These are phyloP conservation scores for Xanthia togata DNA, from an alignment of 2,888 invertebrate species.

Conservation along the genomic window DNA sequence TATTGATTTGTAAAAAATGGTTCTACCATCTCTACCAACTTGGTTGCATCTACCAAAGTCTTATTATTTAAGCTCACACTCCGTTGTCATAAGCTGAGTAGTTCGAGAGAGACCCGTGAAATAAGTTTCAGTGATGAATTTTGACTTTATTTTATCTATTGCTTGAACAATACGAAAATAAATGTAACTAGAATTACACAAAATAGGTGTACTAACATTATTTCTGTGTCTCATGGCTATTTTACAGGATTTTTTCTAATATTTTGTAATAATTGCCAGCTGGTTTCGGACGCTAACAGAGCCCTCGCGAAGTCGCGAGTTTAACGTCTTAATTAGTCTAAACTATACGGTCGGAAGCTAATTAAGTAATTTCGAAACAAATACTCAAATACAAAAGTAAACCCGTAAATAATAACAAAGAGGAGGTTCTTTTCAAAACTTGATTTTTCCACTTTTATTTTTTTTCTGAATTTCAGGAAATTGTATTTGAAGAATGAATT, in stretches of 20 bases:
- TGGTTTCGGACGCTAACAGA: not conserved
- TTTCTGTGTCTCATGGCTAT: constrained; percentile 3
- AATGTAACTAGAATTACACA: not conserved
- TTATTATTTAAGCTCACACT: constrained; percentile 25
- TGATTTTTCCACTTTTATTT: no score
- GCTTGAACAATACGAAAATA: not conserved
- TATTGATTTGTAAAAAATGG: not conserved
- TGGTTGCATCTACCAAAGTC: constrained; percentile 8
- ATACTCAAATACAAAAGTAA: not conserved
- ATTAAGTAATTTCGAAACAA: not conserved
- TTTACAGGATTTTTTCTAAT: not conserved
- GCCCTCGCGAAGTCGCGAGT: no score
- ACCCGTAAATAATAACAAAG: not conserved
- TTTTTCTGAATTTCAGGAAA: no score
- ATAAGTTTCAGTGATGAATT: constrained; percentile 36
- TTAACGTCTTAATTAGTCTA: constrained; percentile 5
- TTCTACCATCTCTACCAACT: not conserved
- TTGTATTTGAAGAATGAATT: no score
- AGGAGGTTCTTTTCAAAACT: no score
- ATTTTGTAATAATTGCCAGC: not conserved
- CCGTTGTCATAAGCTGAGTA: constrained; percentile 23
- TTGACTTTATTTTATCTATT: constrained; percentile 15
- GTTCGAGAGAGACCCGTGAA: constrained; percentile 25
- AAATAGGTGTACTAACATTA: not conserved
- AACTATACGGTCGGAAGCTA: not conserved